Evolutionary conservation across 2,797 vertebrate genomes (phyloP), one percentile per base, ranked within the genome.

Genomic region (Leptodactylus fallax): DNA sequence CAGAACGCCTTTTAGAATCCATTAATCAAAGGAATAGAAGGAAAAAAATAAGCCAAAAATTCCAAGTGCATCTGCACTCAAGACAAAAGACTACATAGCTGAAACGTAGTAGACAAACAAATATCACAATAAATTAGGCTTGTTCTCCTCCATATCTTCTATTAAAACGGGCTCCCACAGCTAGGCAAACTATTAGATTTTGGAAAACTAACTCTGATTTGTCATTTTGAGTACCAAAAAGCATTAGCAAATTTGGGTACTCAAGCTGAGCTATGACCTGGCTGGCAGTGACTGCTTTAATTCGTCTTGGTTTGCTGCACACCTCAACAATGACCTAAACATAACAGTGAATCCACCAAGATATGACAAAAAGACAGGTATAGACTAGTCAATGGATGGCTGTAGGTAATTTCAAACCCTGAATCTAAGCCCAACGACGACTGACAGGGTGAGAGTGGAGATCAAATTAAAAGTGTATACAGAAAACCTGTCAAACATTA

Each of bases 1-100:
- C 49, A 77, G 49, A 53, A 77, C n/a, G 74, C 74, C 74, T 51
- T 49, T 12, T 13, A 14, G 45, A 76, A 51, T 76, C 72, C 11
- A 77, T 77, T 53, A 76, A 51, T 76, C 72, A 76, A 76, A 51
- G 21, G 47, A n/a, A 76, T 76, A 76, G 71, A 74, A 49, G 71
- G 72, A 76, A 76, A 76, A n/a, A 72, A 74, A 21, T 11, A 49
- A 49, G 45, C 7, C 19, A 49, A 74, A 76, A 6, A 51, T n/a
- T n/a, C 9, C 11, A n/a, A 13, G 4, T 76, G 47, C 47, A 51
- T n/a, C 47, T 76, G 47, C 47, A 76, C 10, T 10, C 27, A 72
- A 19, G 69, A 47, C 16, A 72, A 8, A 3, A 19, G 16, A 36
- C 16, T 19, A 7, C 27, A 47, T 19, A 16, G 7, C 0, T 56